These are phyloP conservation scores for Cephalophus harveyi DNA, from an alignment of 2,113 vertebrate genomes.

Conservation along the genomic window DNA sequence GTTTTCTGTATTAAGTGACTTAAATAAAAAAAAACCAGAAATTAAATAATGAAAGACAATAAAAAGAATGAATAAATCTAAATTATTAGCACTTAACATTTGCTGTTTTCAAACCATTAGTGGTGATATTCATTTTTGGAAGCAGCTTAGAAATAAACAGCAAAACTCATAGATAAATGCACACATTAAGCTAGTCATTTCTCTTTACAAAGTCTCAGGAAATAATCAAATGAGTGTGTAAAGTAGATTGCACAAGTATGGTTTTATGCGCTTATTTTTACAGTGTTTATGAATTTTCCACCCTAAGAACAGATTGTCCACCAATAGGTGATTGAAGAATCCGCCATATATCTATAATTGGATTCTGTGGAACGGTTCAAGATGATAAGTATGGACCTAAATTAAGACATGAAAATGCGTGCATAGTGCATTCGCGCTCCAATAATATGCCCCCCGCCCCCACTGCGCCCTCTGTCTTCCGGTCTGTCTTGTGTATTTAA, in stretches of 20 bases:
- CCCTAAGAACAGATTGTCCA: not conserved
- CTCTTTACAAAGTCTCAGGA: not conserved
- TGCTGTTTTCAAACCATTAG: not conserved
- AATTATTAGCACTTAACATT: not conserved
- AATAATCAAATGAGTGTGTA: not conserved
- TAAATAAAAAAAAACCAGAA: not conserved
- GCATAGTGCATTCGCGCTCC: not conserved
- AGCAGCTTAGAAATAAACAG: not conserved
- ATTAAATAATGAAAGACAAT: not conserved
- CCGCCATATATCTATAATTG: not conserved
- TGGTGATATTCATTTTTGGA: not conserved
- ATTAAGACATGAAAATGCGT: not conserved
- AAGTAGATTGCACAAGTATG: not conserved
- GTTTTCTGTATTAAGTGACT: not conserved
- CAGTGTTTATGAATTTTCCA: not conserved
- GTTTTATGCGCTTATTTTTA: not conserved
- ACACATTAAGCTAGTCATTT: not conserved
- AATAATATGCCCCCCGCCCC: fast-evolving
- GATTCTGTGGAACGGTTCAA: not conserved
- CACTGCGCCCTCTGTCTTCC: not conserved
- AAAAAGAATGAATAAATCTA: not conserved
- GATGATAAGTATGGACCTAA: not conserved
- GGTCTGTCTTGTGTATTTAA: too few relatives aligned
- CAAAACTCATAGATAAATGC: not conserved
- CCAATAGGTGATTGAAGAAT: not conserved